Evolutionary conservation across 2,888 invertebrate species (phyloP).

Genomic region (Drosophila parthenogenetica): DNA sequence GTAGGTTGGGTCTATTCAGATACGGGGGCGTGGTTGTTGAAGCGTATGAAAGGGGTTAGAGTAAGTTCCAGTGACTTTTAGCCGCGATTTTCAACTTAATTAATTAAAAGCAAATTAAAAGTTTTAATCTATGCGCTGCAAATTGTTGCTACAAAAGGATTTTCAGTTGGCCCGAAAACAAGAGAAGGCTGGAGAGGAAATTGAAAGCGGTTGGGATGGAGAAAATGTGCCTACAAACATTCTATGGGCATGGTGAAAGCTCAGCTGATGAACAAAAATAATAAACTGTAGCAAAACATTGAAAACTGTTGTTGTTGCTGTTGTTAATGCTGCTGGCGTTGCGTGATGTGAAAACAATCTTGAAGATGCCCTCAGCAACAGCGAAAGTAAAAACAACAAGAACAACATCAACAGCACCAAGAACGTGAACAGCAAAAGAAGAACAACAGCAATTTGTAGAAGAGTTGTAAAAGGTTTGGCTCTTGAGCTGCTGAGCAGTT

Average conservation of each 20-base stretch:
- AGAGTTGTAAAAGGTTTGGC: conserved; percentile 54
- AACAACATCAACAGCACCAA: conserved; percentile 31
- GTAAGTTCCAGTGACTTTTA: conserved; percentile 71
- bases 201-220: not conserved
- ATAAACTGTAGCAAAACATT: conserved; percentile 71
- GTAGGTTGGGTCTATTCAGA: not conserved
- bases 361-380: conserved; percentile 43
- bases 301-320: conserved; percentile 28
- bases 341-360: conserved; percentile 68
- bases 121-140: conserved; percentile 79
- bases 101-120: conserved; percentile 83
- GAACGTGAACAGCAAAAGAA: conserved; percentile 31
- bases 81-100: conserved; percentile 82
- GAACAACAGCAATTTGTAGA: conserved; percentile 42
- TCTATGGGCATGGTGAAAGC: conserved; percentile 35
- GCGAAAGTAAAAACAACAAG: conserved; percentile 24
- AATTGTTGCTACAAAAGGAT: conserved; percentile 74
- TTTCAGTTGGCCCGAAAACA: conserved; percentile 41
- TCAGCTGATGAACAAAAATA: conserved; percentile 76
- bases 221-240: conserved; percentile 48
- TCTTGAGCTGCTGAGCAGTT: conserved; percentile 50
- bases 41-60: conserved; percentile 45
- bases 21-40: conserved; percentile 44
- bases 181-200: not conserved
- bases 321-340: conserved; percentile 36